Conservation (phyloP, 2,113 vertebrate genomes). For the Columba janthina region DNA sequence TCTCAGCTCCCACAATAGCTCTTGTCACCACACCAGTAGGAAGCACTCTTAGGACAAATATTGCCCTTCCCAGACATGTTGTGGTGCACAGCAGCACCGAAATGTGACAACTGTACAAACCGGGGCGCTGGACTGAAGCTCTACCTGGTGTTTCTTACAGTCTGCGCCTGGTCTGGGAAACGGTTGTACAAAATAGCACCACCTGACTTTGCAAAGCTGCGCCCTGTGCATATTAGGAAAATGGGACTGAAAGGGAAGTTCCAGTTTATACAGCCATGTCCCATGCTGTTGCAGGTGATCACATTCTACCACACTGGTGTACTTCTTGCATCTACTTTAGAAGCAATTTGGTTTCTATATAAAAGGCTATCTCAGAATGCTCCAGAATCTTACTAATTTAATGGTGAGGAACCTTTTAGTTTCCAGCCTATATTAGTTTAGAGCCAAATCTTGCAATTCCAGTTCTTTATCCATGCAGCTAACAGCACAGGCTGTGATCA, state of each 20-base stretch:
- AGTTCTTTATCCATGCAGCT: background rate
- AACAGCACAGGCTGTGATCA: background rate
- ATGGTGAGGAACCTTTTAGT: conserved; percentile 3
- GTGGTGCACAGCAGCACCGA: background rate
- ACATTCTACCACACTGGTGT: background rate
- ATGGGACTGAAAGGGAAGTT: background rate
- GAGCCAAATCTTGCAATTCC: background rate
- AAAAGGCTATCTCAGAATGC: background rate
- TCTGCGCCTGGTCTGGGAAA: background rate
- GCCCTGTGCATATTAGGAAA: background rate
- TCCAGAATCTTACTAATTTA: background rate
- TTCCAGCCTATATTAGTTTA: conserved; percentile 6
- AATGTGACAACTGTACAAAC: background rate
- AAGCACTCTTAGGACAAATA: background rate
- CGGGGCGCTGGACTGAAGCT: background rate
- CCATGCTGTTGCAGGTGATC: background rate
- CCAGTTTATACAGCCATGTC: background rate
- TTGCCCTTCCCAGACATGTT: background rate
- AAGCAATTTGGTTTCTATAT: background rate
- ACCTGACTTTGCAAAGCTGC: background rate
- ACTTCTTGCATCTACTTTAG: background rate
- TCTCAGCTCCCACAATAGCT: background rate
- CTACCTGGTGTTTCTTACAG: background rate
- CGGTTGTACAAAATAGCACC: background rate
- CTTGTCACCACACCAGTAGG: background rate